Evolutionary conservation across 2,888 invertebrate genomes (phyloP).

Genomic region (Leptura quadrifasciata): DNA sequence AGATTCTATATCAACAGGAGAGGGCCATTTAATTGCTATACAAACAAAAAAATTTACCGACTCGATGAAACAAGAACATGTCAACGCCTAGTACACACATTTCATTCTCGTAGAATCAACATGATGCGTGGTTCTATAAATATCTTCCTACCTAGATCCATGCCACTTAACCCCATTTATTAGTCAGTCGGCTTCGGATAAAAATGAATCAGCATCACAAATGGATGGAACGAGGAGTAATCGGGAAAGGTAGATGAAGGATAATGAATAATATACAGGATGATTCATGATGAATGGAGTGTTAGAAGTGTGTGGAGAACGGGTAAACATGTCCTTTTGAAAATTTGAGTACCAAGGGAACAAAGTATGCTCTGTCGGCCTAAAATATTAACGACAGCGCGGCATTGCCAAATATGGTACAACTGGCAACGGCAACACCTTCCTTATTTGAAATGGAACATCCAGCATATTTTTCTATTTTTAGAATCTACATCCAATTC

Average conservation of each 20-base stretch:
- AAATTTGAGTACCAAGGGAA: too few species aligned
- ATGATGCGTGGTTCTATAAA: conserved; percentile 7
- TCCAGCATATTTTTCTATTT: too few species aligned
- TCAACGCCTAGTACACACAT: not conserved
- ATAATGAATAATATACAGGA: not conserved
- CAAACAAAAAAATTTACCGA: not conserved
- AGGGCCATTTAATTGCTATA: not conserved
- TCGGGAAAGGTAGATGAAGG: conserved; percentile 17
- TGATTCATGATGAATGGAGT: too few species aligned
- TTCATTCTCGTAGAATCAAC: not conserved
- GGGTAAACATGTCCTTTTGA: too few species aligned
- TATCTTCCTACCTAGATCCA: not conserved
- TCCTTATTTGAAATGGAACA: too few species aligned
- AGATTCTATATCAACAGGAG: not conserved
- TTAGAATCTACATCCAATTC: too few species aligned
- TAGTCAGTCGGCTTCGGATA: not conserved
- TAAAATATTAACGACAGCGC: too few species aligned
- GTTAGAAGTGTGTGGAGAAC: too few species aligned
- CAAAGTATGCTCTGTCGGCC: too few species aligned
- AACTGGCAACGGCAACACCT: too few species aligned
- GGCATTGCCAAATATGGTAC: too few species aligned
- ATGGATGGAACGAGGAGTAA: conserved; percentile 27
- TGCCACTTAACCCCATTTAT: not conserved
- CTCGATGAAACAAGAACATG: not conserved
- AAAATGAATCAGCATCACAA: not conserved